A percentile compares a stretch with the other conserved stretches of the same genome.
These are phyloP conservation scores for Anorthoa munda DNA, from an alignment of 2,888 invertebrate species.

Conservation along the genomic window DNA sequence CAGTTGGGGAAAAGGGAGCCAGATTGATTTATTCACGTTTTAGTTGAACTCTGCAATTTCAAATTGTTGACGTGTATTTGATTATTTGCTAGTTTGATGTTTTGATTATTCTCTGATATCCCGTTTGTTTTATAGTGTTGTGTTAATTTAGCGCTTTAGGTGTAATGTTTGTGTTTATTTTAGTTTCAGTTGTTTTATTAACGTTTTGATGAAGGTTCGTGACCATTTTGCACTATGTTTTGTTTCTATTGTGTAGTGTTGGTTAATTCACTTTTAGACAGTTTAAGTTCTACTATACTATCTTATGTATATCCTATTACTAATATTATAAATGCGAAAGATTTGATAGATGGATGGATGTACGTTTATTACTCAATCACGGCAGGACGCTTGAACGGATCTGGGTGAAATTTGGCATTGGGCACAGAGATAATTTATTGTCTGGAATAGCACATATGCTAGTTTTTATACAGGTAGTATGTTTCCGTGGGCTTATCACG, in stretches of 20 bases:
- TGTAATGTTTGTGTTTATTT: slow-evolving; percentile 51
- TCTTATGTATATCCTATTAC: too few relatives aligned
- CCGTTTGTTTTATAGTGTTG: slow-evolving; percentile 7
- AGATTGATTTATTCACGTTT: slow-evolving; percentile 9
- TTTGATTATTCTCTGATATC: slow-evolving; percentile 43
- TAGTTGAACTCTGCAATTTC: slow-evolving; percentile 19
- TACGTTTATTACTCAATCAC: too few relatives aligned
- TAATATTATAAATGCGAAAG: too few relatives aligned
- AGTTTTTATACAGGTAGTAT: too few relatives aligned
- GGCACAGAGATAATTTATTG: too few relatives aligned
- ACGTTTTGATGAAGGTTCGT: slow-evolving; percentile 18
- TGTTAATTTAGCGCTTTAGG: slow-evolving; percentile 43
- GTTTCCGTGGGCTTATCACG: too few relatives aligned
- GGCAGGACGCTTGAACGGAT: too few relatives aligned
- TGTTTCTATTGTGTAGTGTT: neutral
- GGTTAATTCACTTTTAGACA: neutral
- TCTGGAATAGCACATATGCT: too few relatives aligned
- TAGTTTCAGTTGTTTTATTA: slow-evolving; percentile 39
- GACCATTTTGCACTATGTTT: slow-evolving; percentile 3
- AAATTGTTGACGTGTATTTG: slow-evolving; percentile 28
- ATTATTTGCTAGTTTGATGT: slow-evolving; percentile 33
- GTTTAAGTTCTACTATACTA: neutral
- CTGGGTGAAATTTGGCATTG: too few relatives aligned
- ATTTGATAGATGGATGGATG: too few relatives aligned
- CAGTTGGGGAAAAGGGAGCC: too few relatives aligned